phyloP scores from a whole-genome alignment of 2,888 invertebrate species.

The Cloeon dipterum region DNA sequence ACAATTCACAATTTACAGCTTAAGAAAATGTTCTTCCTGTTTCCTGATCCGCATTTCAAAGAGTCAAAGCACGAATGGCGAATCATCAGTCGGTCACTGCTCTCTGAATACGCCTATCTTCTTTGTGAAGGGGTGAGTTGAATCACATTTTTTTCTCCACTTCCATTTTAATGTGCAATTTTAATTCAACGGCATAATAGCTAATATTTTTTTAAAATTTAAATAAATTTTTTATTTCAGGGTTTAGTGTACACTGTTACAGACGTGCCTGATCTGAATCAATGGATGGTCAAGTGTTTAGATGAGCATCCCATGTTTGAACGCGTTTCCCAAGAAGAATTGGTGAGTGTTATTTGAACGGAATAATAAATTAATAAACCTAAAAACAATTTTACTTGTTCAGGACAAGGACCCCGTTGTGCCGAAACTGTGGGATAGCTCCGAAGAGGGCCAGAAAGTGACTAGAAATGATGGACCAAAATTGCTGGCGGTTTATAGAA shows the following conservation, averaged over 20 bases:
- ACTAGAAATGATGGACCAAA: constrained; percentile 85
- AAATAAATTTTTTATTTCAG: constrained; percentile 26
- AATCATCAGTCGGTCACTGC: constrained; percentile 75
- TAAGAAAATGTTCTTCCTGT: constrained; percentile 93
- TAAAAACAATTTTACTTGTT: constrained; percentile 14
- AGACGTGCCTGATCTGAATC: constrained; percentile 88
- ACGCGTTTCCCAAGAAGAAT: constrained; percentile 42
- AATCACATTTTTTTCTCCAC: constrained; percentile 1
- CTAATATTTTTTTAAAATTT: constrained; percentile 2
- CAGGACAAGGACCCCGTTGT: constrained; percentile 64
- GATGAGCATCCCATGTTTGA: constrained; percentile 74
- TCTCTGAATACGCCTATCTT: constrained; percentile 95
- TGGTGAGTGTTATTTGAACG: too few relatives aligned
- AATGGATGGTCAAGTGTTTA: constrained; percentile 93
- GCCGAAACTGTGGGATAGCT: constrained; percentile 72
- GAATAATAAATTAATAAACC: too few relatives aligned
- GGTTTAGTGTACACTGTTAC: constrained; percentile 89
- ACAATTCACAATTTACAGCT: constrained; percentile 27
- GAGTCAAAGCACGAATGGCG: constrained; percentile 98
- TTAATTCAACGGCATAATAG: too few relatives aligned
- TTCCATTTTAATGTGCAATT: background rate
- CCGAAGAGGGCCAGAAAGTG: constrained; percentile 97
- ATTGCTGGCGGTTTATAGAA: constrained; percentile 70
- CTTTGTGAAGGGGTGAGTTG: constrained; percentile 55
- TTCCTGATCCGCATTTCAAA: constrained; percentile 99